Evolutionary conservation across 2,113 vertebrate genomes (phyloP).

Genomic region (Acrocephalus kingi): DNA sequence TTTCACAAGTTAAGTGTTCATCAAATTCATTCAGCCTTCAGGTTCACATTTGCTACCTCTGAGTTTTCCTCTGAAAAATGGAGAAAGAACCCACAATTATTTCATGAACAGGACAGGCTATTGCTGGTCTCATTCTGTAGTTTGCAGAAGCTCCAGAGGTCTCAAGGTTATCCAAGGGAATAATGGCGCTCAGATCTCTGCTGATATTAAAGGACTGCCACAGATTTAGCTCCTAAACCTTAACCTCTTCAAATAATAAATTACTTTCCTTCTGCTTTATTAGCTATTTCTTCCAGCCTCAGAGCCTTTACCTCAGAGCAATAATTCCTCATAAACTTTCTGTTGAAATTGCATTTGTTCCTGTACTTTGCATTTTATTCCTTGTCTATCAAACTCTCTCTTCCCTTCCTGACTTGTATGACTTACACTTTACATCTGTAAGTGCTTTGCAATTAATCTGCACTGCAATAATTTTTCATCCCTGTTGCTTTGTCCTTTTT

Average conservation of each 20-base stretch:
- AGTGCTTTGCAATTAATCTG: neutral
- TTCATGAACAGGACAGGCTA: neutral
- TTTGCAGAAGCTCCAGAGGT: neutral
- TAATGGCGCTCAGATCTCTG: neutral
- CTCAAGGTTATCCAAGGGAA: conserved; percentile 4
- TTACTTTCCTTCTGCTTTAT: conserved; percentile 9
- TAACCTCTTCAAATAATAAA: conserved; percentile 53
- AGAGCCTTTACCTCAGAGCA: conserved; percentile 22
- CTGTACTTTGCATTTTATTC: conserved; percentile 34
- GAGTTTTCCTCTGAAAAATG: neutral
- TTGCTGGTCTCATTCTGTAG: neutral
- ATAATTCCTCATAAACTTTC: conserved; percentile 48
- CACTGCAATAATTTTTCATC: neutral
- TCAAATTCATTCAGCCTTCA: neutral
- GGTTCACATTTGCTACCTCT: neutral
- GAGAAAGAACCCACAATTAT: neutral
- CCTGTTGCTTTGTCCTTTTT: conserved; percentile 7
- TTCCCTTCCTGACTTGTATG: neutral
- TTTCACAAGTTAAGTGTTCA: neutral
- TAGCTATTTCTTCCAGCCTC: conserved; percentile 10
- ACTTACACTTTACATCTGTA: neutral
- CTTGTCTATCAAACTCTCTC: conserved; percentile 9
- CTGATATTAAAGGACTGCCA: neutral
- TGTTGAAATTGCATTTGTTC: conserved; percentile 38
- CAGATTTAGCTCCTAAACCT: conserved; percentile 8